Evolutionary conservation across 2,888 invertebrate species (phyloP).

Genomic region (Sussaba pulchella): DNA sequence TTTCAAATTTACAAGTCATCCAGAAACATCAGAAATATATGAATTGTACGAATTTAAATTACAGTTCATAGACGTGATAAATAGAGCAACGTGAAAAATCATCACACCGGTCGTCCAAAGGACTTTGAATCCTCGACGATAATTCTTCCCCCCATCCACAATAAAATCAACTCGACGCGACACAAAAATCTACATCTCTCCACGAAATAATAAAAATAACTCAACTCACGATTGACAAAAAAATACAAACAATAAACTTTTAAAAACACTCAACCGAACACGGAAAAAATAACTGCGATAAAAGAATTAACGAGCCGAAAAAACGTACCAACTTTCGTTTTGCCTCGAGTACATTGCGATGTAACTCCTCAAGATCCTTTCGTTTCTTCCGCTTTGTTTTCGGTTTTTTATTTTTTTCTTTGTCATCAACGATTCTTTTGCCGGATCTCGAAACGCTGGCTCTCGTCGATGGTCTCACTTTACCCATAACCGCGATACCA

Average conservation of each 20-base stretch:
- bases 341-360: slow-evolving; percentile 60
- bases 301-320: slow-evolving; percentile 17
- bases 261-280: background rate
- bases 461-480: slow-evolving; percentile 9
- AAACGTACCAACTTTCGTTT: slow-evolving; percentile 58
- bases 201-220: background rate
- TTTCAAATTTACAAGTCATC: background rate
- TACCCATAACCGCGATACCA: slow-evolving; percentile 52
- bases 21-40: too few species aligned
- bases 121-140: too few species aligned
- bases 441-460: slow-evolving; percentile 15
- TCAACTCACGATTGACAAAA: background rate
- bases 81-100: too few species aligned
- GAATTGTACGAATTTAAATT: too few species aligned
- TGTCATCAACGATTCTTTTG: slow-evolving; percentile 13
- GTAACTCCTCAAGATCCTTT: slow-evolving; percentile 64
- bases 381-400: slow-evolving; percentile 59
- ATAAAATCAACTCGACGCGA: background rate
- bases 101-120: too few species aligned
- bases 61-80: too few species aligned
- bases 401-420: slow-evolving; percentile 34
- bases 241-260: background rate
- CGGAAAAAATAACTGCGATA: background rate
- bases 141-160: too few species aligned
- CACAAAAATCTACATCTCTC: background rate